A percentile compares a stretch with the other conserved stretches of the same genome.
Evolutionary conservation across 2,888 invertebrate genomes (phyloP).

Genomic region (Leucophenga maculata): DNA sequence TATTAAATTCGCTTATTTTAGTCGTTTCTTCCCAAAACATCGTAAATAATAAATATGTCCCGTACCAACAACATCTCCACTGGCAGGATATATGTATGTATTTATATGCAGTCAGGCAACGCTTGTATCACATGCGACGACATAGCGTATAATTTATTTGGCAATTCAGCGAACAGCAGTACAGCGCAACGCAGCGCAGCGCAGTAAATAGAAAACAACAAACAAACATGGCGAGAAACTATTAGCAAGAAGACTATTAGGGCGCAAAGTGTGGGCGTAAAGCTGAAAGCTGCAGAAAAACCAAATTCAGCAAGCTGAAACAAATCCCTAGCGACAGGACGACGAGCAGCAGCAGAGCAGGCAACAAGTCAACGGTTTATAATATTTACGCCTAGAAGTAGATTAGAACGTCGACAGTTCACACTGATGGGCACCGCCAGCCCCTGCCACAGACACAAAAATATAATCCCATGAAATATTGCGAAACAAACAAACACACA

Average conservation of each 20-base stretch:
- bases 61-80: no score
- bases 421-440: not conserved
- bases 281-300: not conserved
- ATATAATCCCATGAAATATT: no score
- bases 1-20: no score
- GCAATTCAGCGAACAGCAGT: constrained; percentile 50
- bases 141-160: constrained; percentile 57
- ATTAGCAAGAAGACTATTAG: not conserved
- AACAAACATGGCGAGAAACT: not conserved
- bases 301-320: not conserved
- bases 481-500: no score
- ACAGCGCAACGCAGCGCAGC: constrained; percentile 17
- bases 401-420: constrained; percentile 34
- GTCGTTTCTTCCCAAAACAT: no score
- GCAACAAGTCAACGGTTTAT: constrained; percentile 40
- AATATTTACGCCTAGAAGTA: constrained; percentile 44
- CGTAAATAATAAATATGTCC: no score
- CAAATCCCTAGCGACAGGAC: not conserved
- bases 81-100: no score
- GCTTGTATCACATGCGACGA: constrained; percentile 15
- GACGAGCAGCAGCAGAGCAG: not conserved
- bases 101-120: not conserved
- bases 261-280: not conserved
- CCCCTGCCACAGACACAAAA: not conserved
- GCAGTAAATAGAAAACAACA: not conserved